A percentile compares a stretch with the other conserved stretches of the same genome.
Evolutionary conservation across 2,113 vertebrate genomes (phyloP).

Genomic region (Indicator maculatus): DNA sequence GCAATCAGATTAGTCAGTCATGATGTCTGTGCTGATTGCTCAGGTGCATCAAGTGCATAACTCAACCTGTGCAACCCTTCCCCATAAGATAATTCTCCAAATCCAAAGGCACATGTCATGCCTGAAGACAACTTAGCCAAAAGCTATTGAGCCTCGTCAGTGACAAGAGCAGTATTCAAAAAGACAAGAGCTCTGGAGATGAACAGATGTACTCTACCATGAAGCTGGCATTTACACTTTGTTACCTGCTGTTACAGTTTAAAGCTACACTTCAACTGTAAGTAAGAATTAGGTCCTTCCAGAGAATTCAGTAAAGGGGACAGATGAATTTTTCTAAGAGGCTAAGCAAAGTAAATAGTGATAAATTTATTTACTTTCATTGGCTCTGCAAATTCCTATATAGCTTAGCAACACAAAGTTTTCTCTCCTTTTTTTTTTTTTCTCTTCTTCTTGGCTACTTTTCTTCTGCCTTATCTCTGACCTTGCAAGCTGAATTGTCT

Average conservation of each 20-base stretch:
- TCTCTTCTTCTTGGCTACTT: too few species aligned
- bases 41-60: background rate
- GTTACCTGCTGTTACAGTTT: background rate
- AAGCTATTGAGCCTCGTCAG: background rate
- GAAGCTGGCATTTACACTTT: background rate
- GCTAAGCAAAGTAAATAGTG: too few species aligned
- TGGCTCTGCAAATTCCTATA: too few species aligned
- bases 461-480: too few species aligned
- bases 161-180: background rate
- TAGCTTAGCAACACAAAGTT: too few species aligned
- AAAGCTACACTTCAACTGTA: too few species aligned
- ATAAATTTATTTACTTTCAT: too few species aligned
- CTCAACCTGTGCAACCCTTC: background rate
- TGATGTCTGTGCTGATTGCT: background rate
- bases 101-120: background rate
- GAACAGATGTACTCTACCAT: background rate
- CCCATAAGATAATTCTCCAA: background rate
- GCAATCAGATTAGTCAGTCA: background rate
- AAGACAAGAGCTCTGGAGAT: background rate
- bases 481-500: too few species aligned
- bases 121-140: background rate
- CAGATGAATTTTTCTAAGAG: too few species aligned
- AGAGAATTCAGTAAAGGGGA: too few species aligned
- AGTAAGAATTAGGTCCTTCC: too few species aligned
- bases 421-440: too few species aligned